A percentile compares a stretch with the other conserved stretches of the same genome.
phyloP scores from a whole-genome alignment of 2,888 invertebrate genomes.

The Lapara coniferarum region DNA sequence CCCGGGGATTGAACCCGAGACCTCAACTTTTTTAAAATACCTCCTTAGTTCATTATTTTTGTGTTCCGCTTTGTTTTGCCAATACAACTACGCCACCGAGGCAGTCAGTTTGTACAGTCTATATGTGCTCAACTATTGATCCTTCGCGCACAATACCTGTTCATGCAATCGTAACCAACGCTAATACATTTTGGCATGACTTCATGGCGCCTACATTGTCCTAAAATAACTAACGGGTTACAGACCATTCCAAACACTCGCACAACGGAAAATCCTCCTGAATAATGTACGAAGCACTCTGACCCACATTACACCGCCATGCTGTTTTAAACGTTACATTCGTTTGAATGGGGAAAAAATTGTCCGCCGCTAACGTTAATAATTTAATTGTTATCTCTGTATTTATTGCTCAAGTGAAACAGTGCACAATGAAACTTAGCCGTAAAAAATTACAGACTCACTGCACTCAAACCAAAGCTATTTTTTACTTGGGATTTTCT shows the following conservation, averaged over 20 bases:
- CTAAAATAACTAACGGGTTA: slow-evolving; percentile 42
- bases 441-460: neutral
- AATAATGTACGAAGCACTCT: slow-evolving; percentile 52
- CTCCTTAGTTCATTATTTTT: too few species aligned
- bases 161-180: slow-evolving; percentile 10
- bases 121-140: neutral
- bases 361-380: slow-evolving; percentile 24
- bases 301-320: slow-evolving; percentile 53
- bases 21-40: too few species aligned
- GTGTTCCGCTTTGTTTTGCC: too few species aligned
- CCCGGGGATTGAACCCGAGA: too few species aligned
- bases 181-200: slow-evolving; percentile 17
- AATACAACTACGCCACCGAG: too few species aligned
- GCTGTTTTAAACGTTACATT: slow-evolving; percentile 39
- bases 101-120: neutral
- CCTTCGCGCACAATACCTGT: neutral
- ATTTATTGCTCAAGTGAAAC: neutral
- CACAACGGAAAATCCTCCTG: slow-evolving; percentile 45
- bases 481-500: too few species aligned
- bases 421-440: neutral
- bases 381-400: slow-evolving; percentile 27
- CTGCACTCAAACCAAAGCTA: neutral
- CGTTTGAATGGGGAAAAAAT: slow-evolving; percentile 39
- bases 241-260: slow-evolving; percentile 35
- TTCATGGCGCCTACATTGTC: slow-evolving; percentile 30